Evolutionary conservation across 1,140 invertebrate genomes (phyloP).

Genomic region (Meloidogyne chitwoodi): DNA sequence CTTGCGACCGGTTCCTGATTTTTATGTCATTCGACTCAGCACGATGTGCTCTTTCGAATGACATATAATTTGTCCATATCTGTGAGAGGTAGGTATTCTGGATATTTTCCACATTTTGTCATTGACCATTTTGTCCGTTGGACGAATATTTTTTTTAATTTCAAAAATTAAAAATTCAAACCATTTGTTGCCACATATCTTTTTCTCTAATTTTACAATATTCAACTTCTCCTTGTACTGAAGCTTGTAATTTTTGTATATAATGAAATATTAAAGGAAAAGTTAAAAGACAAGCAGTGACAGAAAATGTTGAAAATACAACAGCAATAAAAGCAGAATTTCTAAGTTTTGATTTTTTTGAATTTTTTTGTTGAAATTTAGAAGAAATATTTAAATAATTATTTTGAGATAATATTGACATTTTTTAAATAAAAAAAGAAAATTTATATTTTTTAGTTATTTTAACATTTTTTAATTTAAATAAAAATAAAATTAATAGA

Average conservation of each 20-base stretch:
- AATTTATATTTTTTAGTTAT: too few relatives aligned
- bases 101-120: too few relatives aligned
- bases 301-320: slow-evolving; percentile 59
- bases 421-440: background rate
- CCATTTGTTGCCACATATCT: slow-evolving; percentile 60
- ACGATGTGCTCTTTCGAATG: too few relatives aligned
- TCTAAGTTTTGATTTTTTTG: slow-evolving; percentile 41
- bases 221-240: slow-evolving; percentile 59
- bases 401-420: too few relatives aligned
- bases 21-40: too few relatives aligned
- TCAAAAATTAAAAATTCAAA: slow-evolving; percentile 13
- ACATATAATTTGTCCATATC: too few relatives aligned
- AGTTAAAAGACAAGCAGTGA: slow-evolving; percentile 58
- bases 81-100: too few relatives aligned
- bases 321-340: slow-evolving; percentile 56
- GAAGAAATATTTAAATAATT: background rate
- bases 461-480: too few relatives aligned
- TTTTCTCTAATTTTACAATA: slow-evolving; percentile 55
- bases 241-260: slow-evolving; percentile 56
- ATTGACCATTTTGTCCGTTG: too few relatives aligned
- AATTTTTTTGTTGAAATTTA: background rate
- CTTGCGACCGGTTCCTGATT: too few relatives aligned
- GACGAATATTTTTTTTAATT: too few relatives aligned
- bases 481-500: too few relatives aligned
- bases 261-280: slow-evolving; percentile 59